Evolutionary conservation across 2,797 vertebrate species (phyloP).

Genomic region (Morelia viridis): DNA sequence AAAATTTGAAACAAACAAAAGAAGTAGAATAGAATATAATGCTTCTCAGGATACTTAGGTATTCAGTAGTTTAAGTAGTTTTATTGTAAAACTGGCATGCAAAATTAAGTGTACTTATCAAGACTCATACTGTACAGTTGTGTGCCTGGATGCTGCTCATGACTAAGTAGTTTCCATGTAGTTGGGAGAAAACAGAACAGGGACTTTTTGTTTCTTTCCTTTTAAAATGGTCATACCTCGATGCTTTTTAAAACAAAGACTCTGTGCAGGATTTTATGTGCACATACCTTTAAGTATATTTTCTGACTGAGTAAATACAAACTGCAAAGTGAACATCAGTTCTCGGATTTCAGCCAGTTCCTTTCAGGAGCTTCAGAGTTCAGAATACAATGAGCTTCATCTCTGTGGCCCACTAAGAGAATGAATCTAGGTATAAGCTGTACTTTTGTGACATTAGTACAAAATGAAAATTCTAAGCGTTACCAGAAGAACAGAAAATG

Average conservation of each 20-base stretch:
- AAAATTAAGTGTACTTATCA: no score
- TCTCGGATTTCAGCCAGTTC: constrained; percentile 28
- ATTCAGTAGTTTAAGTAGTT: background rate
- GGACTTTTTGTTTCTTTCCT: background rate
- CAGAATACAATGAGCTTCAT: constrained; percentile 14
- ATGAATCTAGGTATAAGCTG: constrained; percentile 14
- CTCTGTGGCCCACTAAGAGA: constrained; percentile 44
- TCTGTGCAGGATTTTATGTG: background rate
- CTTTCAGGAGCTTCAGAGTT: constrained; percentile 33
- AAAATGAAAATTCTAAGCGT: constrained; percentile 11
- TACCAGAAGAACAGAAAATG: constrained; percentile 7
- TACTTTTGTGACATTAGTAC: constrained; percentile 1
- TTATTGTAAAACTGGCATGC: background rate
- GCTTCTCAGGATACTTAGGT: background rate
- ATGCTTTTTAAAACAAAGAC: background rate
- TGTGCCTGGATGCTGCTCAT: background rate
- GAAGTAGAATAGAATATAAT: background rate
- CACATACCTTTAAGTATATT: background rate
- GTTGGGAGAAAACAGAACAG: background rate
- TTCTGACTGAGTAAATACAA: background rate
- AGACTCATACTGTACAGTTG: background rate
- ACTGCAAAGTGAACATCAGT: background rate
- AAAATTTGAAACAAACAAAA: background rate
- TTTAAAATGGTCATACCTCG: background rate
- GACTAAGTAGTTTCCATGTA: no score